Evolutionary conservation across 2,797 vertebrate species (phyloP), one percentile per base, ranked within the genome.

Genomic region (Notolabrus celidotus): DNA sequence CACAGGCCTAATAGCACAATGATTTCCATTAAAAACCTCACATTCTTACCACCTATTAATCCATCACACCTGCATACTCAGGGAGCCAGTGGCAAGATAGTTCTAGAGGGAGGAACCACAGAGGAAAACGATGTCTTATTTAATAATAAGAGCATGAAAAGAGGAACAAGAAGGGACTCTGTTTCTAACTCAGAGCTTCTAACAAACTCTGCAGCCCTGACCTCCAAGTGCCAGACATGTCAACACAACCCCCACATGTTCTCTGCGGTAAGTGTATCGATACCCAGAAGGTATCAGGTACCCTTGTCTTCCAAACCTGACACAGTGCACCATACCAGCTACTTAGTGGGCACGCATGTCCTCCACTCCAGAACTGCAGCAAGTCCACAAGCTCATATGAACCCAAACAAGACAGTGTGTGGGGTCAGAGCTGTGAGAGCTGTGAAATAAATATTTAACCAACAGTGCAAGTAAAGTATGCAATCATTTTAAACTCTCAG

Each of bases 41-140:
- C 83, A 17, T 86, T 93, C 71, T 77, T 94, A 49, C 94, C 94
- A 20, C 91, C 92, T 0, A 88, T 94, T 15, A 86, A 77, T 65
- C 55, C 80, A 22, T 61, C 62, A 5, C 75, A 41, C 9, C 42
- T 27, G 17, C 68, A 53, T 64, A 63, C 51, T 19, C 67, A 34
- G 51, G 83, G 49, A 17, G n/a, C 19, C 27, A 9, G 25, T 46
- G 50, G 36, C 27, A 79, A 68, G 34, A 73, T 51, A 45, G 22
- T 52, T 33, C 14, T 27, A 29, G 61, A 43, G 1, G 51, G 25
- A 61, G 71, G 69, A 49, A 59, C 15, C 15, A 47, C 10, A 5
- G 67, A 66, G 54, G 55, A 64, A 8, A 70, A 60, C 16, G n/a
- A 20, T 50, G 60, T 16, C 42, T 31, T 43, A 31, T 43, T 62